phyloP scores from a whole-genome alignment of 1,140 invertebrate species.

The Drosophila gunungcola region DNA sequence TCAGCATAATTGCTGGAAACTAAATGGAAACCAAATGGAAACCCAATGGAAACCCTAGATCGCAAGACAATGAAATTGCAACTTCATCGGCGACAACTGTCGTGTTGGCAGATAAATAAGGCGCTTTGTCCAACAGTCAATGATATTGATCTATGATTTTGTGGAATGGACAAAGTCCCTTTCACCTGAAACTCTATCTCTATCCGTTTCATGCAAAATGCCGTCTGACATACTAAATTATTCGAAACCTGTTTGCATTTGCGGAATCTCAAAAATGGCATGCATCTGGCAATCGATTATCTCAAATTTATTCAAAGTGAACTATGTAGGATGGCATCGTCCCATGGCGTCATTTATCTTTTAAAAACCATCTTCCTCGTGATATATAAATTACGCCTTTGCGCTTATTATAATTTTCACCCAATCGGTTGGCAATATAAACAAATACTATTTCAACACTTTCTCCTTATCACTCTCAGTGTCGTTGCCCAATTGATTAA shows the following conservation, averaged over 20 bases:
- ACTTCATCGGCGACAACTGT: conserved; percentile 10
- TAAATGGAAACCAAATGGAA: no score
- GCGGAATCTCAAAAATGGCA: conserved; percentile 5
- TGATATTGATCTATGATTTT: conserved; percentile 7
- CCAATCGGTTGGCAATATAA: background rate
- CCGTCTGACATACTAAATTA: background rate
- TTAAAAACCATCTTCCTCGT: background rate
- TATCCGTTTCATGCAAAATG: background rate
- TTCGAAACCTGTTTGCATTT: conserved; percentile 12
- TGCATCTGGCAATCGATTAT: background rate
- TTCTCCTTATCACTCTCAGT: conserved; percentile 14
- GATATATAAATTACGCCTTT: background rate
- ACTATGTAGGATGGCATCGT: background rate
- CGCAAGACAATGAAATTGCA: conserved; percentile 3
- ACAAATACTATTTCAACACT: conserved; percentile 8
- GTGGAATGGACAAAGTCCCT: background rate
- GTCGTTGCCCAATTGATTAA: conserved; percentile 23
- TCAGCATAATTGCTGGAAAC: conserved; percentile 29
- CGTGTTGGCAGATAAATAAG: conserved; percentile 14
- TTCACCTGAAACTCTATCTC: conserved; percentile 8
- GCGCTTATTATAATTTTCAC: conserved; percentile 1
- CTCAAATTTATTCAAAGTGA: background rate
- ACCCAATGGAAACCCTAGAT: background rate
- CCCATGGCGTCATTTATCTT: background rate
- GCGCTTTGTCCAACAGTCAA: background rate